Evolutionary conservation across 2,113 vertebrate species (phyloP), one percentile per base, ranked within the genome.

Genomic region (Leptobrachium ailaonicum): DNA sequence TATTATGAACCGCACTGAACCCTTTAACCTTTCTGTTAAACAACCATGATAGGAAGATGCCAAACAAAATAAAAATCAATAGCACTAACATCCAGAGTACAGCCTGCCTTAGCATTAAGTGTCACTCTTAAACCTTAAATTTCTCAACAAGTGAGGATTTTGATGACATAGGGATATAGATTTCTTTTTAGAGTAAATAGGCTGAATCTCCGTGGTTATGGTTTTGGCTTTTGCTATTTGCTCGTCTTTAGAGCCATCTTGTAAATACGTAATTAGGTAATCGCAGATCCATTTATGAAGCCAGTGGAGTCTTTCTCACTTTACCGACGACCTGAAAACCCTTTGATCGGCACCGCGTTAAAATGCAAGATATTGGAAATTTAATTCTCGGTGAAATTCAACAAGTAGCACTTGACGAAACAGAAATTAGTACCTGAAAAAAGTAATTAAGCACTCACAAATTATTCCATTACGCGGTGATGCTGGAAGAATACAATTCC

Each of bases 1-100:
- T 32, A 20, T 56, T 32, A 32, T 68, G 47, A 56, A 43, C 75
- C 45, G 14, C 41, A 67, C 1, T 66, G 14, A 69, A 60, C 76
- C 42, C 41, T 62, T 78, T 78, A 78, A 71, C 67, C 43, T 71
- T 66, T 62, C 76, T 71, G 32, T 78, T 78, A 78, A 71, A 45
- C 44, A 50, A n/a, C 12, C 11, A 71, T 14, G 56, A 78, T 60
- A 78, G 76, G 54, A 45, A 78, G 76, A 78, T 78, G 67, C 76
- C 76, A 78, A 77, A 78, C 67, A 70, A 58, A 71, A 63, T 78
- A 71, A 62, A 78, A 78, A 78, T 78, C 76, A 68, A 78, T 78
- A 47, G n/a, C 3, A 11, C 67, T 62, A 71, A 78, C 76, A 71
- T 60, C 40, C 13, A 60, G 67, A 78, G 43, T 63, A 54, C 47